These are phyloP conservation scores for Pithys albifrons DNA, from an alignment of 2,113 vertebrate genomes.

Conservation along the genomic window DNA sequence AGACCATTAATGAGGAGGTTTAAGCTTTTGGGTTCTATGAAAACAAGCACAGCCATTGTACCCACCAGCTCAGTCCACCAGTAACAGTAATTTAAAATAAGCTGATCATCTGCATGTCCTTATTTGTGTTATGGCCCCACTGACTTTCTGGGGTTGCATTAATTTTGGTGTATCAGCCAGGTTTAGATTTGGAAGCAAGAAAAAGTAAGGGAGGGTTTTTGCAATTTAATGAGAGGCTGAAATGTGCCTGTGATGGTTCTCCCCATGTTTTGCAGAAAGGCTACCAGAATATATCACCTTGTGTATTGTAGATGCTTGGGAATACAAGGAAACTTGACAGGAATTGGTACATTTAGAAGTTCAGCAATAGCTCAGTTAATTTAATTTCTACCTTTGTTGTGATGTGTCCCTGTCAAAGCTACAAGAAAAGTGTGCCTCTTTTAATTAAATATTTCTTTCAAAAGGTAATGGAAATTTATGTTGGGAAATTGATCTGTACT, in stretches of 20 bases:
- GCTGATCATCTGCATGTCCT: neutral
- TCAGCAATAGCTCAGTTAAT: neutral
- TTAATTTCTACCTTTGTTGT: neutral
- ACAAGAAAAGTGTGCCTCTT: neutral
- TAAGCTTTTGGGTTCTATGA: neutral
- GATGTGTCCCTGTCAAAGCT: neutral
- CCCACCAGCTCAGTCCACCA: neutral
- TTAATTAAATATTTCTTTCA: neutral
- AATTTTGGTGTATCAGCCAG: neutral
- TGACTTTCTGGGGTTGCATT: neutral
- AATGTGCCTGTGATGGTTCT: neutral
- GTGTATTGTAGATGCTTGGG: neutral
- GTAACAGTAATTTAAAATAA: neutral
- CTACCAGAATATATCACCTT: neutral
- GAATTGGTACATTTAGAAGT: neutral
- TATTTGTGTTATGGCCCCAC: neutral
- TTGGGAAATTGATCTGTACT: neutral
- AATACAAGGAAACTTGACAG: neutral
- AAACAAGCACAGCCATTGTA: neutral
- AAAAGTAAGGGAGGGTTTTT: neutral
- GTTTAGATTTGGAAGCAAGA: neutral
- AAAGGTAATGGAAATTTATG: neutral
- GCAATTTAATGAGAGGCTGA: neutral
- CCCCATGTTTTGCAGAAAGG: neutral
- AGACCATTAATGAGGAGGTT: neutral